Conservation (phyloP, 1,140 invertebrate species). For the Doryteuthis pealeii region DNA sequence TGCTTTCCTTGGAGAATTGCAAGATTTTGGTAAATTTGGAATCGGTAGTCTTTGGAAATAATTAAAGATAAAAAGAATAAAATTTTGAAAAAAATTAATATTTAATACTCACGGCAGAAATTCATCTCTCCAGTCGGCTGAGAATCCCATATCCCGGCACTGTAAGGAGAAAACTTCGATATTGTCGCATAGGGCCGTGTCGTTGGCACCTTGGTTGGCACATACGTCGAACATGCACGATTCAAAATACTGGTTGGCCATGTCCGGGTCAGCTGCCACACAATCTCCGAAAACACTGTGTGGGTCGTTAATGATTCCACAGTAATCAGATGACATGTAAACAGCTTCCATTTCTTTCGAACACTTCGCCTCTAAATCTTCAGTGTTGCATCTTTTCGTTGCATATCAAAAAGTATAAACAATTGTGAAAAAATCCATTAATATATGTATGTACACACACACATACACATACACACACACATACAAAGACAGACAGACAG, state of each 20-base stretch:
- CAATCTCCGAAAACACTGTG: constrained; percentile 28
- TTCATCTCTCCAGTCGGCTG: constrained; percentile 26
- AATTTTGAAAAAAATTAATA: too few species aligned
- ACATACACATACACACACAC: not conserved
- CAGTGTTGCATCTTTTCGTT: constrained; percentile 9
- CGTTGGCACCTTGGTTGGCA: constrained; percentile 7
- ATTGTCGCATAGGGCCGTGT: constrained; percentile 20
- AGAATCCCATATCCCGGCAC: constrained; percentile 25
- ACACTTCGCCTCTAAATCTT: not conserved
- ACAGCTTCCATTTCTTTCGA: not conserved
- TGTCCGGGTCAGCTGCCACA: constrained; percentile 8
- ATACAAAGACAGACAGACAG: not conserved
- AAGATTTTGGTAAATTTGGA: too few species aligned
- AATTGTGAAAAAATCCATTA: not conserved
- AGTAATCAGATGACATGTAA: constrained; percentile 9
- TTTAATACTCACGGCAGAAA: constrained; percentile 32
- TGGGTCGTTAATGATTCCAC: constrained; percentile 25
- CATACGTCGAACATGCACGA: constrained; percentile 29
- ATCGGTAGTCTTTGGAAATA: too few species aligned
- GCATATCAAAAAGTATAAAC: not conserved
- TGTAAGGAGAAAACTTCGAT: constrained; percentile 29
- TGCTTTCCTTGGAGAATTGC: too few species aligned
- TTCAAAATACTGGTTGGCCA: constrained; percentile 23
- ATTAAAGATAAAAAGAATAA: too few species aligned
- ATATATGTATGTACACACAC: not conserved